Base-by-base conservation (phyloP, 2,113 vertebrate genomes). In the Burhinus oedicnemus region DNA sequence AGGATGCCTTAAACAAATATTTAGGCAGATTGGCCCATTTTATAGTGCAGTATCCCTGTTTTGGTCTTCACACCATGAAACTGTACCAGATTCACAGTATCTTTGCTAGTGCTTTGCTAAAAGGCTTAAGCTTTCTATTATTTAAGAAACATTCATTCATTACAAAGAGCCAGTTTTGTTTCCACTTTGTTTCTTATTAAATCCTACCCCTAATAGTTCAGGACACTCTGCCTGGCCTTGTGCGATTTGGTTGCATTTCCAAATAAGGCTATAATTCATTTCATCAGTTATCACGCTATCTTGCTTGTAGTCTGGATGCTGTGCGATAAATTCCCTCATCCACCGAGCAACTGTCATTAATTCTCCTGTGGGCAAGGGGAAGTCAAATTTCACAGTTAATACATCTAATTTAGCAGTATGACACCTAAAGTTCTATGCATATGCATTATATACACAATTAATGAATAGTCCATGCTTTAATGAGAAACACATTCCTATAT, bases 311-410 rank as follows among this genome's bases (percentile, higher is more conserved):
- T 99, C 97, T 0, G 99, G 99, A 95, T 99, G 99, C 77, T 98
- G 98, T 4, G 98, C 95, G 0, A 99, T 98, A 91, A 99, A 99
- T 30, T 99, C 99, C 96, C 99, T 98, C 99, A 99, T 99, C 99
- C 99, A 99, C 68, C 98, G 98, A 61, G 99, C 99, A 96, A 99
- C 99, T 45, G 99, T 99, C 99, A 99, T 99, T 94, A 99, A 94
- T 38, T 99, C 99, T 68, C 99, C 99, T 99, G 93, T 14, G n/a
- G 61, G 60, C 51, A 92, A 91, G 21, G 26, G 38, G 20, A 90
- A 75, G 49, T 52, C 5, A 83, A 15, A 85, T 58, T 44, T 51
- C 57, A 65, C 57, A 65, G 61, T 79, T 89, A 36, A 80, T 34
- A 52, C 32, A 70, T 8, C 15, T 42, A 30, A 58, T 38, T 61